Conservation (phyloP, 2,797 vertebrate genomes). For the Liasis olivaceus region DNA sequence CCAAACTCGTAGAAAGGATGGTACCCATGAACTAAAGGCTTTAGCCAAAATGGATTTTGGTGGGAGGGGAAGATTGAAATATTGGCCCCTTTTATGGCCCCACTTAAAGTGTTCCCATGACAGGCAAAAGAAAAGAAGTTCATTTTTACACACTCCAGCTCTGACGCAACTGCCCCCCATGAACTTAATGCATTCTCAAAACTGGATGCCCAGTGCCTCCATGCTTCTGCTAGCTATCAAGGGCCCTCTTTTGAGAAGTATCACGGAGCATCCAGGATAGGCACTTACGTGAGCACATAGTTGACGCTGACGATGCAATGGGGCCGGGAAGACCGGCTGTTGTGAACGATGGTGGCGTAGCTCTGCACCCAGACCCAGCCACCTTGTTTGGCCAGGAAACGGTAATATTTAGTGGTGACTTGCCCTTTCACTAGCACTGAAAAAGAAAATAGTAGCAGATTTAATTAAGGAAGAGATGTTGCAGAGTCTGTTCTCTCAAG, state of each 20-base stretch:
- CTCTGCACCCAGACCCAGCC: slow-evolving; percentile 99
- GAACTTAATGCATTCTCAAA: background rate
- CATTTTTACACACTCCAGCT: background rate
- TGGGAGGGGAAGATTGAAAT: background rate
- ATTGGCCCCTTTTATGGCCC: background rate
- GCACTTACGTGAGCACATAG: slow-evolving; percentile 97
- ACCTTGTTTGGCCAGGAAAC: slow-evolving; percentile 93
- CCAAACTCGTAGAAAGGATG: slow-evolving; percentile 43
- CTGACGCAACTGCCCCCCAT: background rate
- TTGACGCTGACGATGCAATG: slow-evolving; percentile 99
- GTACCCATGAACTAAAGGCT: slow-evolving; percentile 13
- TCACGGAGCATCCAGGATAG: background rate
- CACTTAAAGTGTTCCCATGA: slow-evolving; percentile 10
- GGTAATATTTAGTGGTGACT: slow-evolving; percentile 97
- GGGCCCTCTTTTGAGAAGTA: background rate
- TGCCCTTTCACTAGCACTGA: slow-evolving; percentile 97
- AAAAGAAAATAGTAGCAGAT: slow-evolving; percentile 27
- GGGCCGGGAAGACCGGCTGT: slow-evolving; percentile 94
- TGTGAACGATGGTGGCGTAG: slow-evolving; percentile 96
- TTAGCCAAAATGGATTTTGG: background rate
- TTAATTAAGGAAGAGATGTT: background rate
- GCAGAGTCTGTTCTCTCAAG: no score
- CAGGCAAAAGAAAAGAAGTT: background rate
- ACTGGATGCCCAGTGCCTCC: background rate
- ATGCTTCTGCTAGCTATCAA: background rate